phyloP scores from a whole-genome alignment of 1,140 invertebrate genomes.

The Achatina immaculata region DNA sequence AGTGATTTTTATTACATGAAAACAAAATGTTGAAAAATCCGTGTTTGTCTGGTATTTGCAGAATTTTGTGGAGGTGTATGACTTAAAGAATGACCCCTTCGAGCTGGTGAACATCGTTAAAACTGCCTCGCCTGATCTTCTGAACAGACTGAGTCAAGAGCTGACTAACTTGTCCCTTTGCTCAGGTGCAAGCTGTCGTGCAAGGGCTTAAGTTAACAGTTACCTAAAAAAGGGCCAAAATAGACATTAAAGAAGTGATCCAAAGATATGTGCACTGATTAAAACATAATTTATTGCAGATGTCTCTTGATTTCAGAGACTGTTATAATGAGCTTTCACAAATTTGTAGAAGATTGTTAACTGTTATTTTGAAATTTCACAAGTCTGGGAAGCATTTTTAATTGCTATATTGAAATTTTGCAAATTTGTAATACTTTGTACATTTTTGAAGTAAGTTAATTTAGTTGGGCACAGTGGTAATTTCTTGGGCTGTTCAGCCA shows the following conservation, averaged over 20 bases:
- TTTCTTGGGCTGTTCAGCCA: too few relatives aligned
- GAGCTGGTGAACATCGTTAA: conserved; percentile 42
- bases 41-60: conserved; percentile 13
- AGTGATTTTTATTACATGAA: too few relatives aligned
- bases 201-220: not conserved
- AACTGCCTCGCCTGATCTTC: conserved; percentile 23
- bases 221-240: not conserved
- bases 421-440: too few relatives aligned
- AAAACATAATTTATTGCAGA: not conserved
- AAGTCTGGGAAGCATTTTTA: too few relatives aligned
- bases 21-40: too few relatives aligned
- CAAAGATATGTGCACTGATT: not conserved
- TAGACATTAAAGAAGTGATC: not conserved
- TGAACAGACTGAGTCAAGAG: conserved; percentile 32
- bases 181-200: conserved; percentile 34
- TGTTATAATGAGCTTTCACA: too few relatives aligned
- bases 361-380: too few relatives aligned
- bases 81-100: conserved; percentile 36
- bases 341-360: too few relatives aligned
- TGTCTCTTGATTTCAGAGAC: not conserved
- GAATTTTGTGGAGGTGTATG: conserved; percentile 45
- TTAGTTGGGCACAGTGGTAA: too few relatives aligned
- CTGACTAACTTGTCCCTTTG: conserved; percentile 27
- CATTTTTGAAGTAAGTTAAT: too few relatives aligned
- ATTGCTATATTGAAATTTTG: too few relatives aligned